phyloP scores from a whole-genome alignment of 53 echinoderm and acorn worm genomes.

The Luidia sarsii region DNA sequence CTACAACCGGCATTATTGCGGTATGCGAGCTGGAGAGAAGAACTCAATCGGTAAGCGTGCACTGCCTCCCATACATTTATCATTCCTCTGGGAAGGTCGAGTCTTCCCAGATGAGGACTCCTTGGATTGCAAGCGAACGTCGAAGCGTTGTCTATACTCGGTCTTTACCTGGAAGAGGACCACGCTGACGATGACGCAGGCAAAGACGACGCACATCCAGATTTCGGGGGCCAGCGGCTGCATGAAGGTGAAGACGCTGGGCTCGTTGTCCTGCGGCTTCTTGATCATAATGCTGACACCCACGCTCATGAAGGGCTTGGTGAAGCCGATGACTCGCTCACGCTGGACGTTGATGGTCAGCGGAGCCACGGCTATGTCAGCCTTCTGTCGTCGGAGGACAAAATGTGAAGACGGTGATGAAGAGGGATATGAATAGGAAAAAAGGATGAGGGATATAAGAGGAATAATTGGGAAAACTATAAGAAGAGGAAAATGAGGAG shows the following conservation, averaged over 20 bases:
- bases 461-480: too few species aligned
- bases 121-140: background rate
- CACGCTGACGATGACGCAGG: slow-evolving; percentile 79
- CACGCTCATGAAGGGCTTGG: slow-evolving; percentile 96
- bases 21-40: too few species aligned
- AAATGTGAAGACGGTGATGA: too few species aligned
- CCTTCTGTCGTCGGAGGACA: slow-evolving; percentile 68
- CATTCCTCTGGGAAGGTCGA: too few species aligned
- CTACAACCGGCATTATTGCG: too few species aligned
- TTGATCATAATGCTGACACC: slow-evolving; percentile 98
- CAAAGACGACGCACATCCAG: slow-evolving; percentile 89
- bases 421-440: too few species aligned
- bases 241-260: slow-evolving; percentile 85
- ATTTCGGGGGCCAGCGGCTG: slow-evolving; percentile 86
- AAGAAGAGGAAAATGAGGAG: too few species aligned
- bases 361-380: slow-evolving; percentile 88
- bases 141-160: background rate
- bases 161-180: slow-evolving; percentile 84
- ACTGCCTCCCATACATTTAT: too few species aligned
- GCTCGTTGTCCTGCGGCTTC: slow-evolving; percentile 65
- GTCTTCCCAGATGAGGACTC: background rate
- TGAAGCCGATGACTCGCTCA: slow-evolving; percentile 83
- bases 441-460: too few species aligned
- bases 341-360: slow-evolving; percentile 86
- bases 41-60: too few species aligned